phyloP scores from a whole-genome alignment of 2,797 vertebrate species.

The Etheostoma nigrum region DNA sequence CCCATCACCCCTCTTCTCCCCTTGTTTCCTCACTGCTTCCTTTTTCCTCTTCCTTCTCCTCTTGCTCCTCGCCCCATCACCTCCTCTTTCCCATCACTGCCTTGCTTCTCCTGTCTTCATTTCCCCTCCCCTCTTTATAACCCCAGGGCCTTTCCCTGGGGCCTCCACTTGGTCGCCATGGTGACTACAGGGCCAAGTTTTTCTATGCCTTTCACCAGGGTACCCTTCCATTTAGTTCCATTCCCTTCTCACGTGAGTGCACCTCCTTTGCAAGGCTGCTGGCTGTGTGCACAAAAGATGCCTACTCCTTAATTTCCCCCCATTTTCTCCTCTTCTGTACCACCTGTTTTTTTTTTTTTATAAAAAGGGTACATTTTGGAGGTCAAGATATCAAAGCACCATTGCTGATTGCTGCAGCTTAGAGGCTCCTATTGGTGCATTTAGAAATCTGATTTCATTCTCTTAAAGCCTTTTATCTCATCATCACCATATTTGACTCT shows the following conservation, averaged over 20 bases:
- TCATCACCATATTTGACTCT: conserved; percentile 45
- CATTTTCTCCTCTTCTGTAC: background rate
- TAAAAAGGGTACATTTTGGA: conserved; percentile 44
- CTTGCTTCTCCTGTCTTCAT: conserved; percentile 35
- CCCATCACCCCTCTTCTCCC: conserved; percentile 14
- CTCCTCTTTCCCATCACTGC: conserved; percentile 14
- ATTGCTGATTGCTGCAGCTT: conserved; percentile 36
- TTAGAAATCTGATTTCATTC: conserved; percentile 54
- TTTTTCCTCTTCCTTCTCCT: conserved; percentile 44
- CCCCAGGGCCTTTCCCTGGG: conserved; percentile 77
- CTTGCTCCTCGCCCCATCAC: conserved; percentile 9
- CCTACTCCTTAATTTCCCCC: conserved; percentile 14
- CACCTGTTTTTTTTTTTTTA: conserved; percentile 42
- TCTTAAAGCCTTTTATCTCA: conserved; percentile 62
- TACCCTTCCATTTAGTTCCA: conserved; percentile 40
- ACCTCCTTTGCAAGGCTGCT: conserved; percentile 20
- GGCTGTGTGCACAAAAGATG: conserved; percentile 51
- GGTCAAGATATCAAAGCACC: conserved; percentile 48
- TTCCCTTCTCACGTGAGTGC: conserved; percentile 34
- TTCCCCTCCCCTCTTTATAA: conserved; percentile 62
- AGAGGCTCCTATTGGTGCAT: conserved; percentile 38
- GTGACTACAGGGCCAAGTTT: conserved; percentile 81
- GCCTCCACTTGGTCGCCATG: conserved; percentile 82
- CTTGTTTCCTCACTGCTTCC: conserved; percentile 49
- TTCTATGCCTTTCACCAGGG: conserved; percentile 50